Evolutionary conservation across 2,113 vertebrate genomes (phyloP).

Genomic region (Siniperca chuatsi): DNA sequence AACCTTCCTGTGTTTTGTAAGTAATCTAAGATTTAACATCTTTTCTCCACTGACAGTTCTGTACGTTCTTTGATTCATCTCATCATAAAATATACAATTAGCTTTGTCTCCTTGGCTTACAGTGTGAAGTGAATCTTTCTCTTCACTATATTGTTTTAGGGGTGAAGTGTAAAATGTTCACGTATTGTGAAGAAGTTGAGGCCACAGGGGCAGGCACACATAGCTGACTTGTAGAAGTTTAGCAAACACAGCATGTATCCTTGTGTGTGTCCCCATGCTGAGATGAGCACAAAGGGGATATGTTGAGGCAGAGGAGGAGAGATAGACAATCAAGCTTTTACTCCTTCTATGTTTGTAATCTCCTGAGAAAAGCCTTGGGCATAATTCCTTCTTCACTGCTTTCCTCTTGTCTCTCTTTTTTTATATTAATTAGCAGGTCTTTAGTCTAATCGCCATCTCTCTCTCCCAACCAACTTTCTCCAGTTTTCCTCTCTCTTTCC

Average conservation of each 20-base stretch:
- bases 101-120: not conserved
- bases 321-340: conserved; percentile 46
- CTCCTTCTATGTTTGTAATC: conserved; percentile 46
- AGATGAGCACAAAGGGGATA: conserved; percentile 48
- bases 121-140: not conserved
- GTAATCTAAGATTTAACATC: not conserved
- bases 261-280: conserved; percentile 36
- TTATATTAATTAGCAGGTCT: conserved; percentile 50
- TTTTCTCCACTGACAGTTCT: no score
- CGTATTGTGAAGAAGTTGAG: not conserved
- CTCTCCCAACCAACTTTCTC: not conserved
- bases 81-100: not conserved
- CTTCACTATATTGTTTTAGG: not conserved
- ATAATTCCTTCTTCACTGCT: conserved; percentile 20
- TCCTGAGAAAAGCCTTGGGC: conserved; percentile 43
- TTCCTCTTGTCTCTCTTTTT: conserved; percentile 25
- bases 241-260: conserved; percentile 35
- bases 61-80: not conserved
- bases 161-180: not conserved
- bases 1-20: not conserved
- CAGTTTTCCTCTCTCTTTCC: not conserved
- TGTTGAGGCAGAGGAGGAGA: conserved; percentile 41
- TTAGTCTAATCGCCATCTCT: not conserved
- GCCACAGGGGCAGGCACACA: conserved; percentile 5
- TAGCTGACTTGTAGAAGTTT: conserved; percentile 25